Conservation (phyloP, 2,888 invertebrate species). For the Actias luna region DNA sequence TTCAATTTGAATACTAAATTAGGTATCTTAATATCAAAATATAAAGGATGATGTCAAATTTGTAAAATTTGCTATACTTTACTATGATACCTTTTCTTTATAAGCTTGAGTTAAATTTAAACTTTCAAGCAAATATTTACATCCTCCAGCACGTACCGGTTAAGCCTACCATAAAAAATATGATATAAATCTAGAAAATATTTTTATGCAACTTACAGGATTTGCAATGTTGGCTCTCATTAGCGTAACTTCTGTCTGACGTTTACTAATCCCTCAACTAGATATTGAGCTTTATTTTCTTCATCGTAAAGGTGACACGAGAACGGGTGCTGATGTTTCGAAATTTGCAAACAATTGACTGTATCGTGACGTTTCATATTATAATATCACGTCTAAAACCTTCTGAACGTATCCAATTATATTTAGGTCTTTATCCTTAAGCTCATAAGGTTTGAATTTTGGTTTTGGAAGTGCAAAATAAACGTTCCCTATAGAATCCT, state of each 20-base stretch:
- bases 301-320: background rate
- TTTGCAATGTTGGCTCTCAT: conserved; percentile 5
- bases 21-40: no score
- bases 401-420: background rate
- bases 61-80: no score
- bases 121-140: background rate
- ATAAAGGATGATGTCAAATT: no score
- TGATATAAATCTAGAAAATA: background rate
- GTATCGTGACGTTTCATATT: conserved; percentile 48
- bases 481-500: background rate
- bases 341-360: conserved; percentile 56
- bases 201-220: conserved; percentile 1
- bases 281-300: background rate
- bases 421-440: background rate
- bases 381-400: conserved; percentile 38
- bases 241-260: background rate
- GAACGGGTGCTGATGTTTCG: background rate
- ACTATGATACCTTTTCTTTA: background rate
- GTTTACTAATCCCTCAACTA: background rate
- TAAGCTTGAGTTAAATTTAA: background rate
- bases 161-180: background rate
- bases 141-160: background rate
- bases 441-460: background rate
- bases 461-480: background rate
- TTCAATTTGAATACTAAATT: no score